These are phyloP conservation scores for Ascidia mentula DNA, from an alignment of 23 tunicate species.

Conservation along the genomic window DNA sequence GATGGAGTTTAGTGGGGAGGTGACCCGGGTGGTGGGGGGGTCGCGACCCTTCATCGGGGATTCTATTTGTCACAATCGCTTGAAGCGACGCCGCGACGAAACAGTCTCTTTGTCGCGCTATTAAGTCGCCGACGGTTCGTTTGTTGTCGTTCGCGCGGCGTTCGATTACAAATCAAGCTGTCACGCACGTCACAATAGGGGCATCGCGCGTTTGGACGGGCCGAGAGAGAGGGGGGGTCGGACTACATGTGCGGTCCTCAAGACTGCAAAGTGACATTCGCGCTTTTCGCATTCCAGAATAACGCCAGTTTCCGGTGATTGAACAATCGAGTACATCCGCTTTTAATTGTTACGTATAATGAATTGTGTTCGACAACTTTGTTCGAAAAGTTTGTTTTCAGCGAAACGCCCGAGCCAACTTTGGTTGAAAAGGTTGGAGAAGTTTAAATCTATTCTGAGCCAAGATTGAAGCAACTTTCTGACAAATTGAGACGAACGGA, in stretches of 20 bases:
- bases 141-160: constrained; percentile 9
- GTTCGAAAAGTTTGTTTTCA: too few relatives aligned
- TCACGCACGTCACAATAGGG: neutral
- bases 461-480: too few relatives aligned
- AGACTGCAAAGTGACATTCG: neutral
- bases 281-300: neutral
- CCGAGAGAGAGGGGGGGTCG: too few relatives aligned
- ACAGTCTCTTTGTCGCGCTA: constrained; percentile 8
- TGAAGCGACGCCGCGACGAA: constrained; percentile 1
- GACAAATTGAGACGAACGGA: too few relatives aligned
- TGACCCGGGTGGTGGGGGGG: neutral
- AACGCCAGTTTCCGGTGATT: neutral
- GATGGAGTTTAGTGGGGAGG: neutral
- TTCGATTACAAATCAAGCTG: neutral
- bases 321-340: too few relatives aligned
- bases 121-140: neutral
- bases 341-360: too few relatives aligned
- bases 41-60: neutral
- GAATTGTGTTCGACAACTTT: too few relatives aligned
- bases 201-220: too few relatives aligned
- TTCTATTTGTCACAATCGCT: constrained; percentile 10
- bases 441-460: too few relatives aligned
- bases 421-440: too few relatives aligned
- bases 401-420: too few relatives aligned
- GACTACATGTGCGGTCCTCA: too few relatives aligned